Conservation (phyloP, 1,140 invertebrate species). For the Zaprionus camerounensis region DNA sequence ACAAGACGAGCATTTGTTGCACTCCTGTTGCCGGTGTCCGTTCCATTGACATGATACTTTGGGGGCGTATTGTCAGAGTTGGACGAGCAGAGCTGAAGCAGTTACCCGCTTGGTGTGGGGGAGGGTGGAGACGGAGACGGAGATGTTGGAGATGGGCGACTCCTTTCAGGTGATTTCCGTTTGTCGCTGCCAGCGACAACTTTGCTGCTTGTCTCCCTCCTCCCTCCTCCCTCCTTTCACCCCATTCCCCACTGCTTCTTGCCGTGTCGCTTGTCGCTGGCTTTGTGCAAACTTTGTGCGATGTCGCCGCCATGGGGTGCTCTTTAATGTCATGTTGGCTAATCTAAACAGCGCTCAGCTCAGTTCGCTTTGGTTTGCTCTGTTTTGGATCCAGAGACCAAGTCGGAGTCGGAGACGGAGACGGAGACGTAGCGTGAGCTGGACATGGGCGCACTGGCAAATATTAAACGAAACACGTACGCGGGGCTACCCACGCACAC, state of each 20-base stretch:
- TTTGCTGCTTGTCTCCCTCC: slow-evolving; percentile 34
- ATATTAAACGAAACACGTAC: slow-evolving; percentile 66
- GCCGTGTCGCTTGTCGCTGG: slow-evolving; percentile 14
- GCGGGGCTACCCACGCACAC: slow-evolving; percentile 23
- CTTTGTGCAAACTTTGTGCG: slow-evolving; percentile 62
- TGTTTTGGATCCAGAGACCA: background rate
- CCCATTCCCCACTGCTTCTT: too few relatives aligned
- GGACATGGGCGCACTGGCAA: slow-evolving; percentile 20
- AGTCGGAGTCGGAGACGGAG: background rate
- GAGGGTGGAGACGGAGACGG: background rate
- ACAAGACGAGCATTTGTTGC: slow-evolving; percentile 51
- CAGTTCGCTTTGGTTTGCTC: background rate
- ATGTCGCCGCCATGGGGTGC: slow-evolving; percentile 27
- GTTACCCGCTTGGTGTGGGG: background rate
- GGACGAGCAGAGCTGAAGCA: slow-evolving; percentile 17
- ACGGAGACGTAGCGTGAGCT: background rate
- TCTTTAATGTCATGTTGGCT: slow-evolving; percentile 47
- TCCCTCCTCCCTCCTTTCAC: background rate
- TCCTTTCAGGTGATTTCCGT: slow-evolving; percentile 65
- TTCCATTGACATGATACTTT: slow-evolving; percentile 35
- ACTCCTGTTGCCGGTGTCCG: slow-evolving; percentile 16
- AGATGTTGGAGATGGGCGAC: slow-evolving; percentile 8
- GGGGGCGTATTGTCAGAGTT: slow-evolving; percentile 30
- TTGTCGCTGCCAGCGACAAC: slow-evolving; percentile 52
- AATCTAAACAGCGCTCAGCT: slow-evolving; percentile 43